phyloP scores from a whole-genome alignment of 2,797 vertebrate species.

The Gila robusta region DNA sequence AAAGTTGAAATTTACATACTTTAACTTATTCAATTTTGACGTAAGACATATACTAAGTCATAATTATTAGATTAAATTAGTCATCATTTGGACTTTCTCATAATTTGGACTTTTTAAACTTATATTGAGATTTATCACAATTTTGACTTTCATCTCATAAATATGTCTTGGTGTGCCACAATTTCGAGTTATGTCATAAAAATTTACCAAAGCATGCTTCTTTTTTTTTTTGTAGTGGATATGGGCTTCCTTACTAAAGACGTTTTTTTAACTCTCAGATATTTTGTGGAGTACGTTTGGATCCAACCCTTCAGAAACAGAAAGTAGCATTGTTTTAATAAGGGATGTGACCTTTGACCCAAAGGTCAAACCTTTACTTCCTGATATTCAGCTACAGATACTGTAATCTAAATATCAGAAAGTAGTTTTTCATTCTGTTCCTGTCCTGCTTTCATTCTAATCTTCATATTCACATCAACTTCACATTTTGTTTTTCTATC shows the following conservation, averaged over 20 bases:
- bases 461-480: constrained; percentile 14
- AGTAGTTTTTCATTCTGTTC: not conserved
- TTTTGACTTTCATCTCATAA: not conserved
- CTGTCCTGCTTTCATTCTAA: constrained; percentile 10
- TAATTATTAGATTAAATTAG: not conserved
- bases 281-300: not conserved
- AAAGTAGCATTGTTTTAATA: constrained; percentile 71
- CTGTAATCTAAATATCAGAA: not conserved
- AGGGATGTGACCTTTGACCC: constrained; percentile 76
- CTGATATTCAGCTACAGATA: not conserved
- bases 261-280: not conserved
- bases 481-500: constrained; percentile 30
- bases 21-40: not conserved
- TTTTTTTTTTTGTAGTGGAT: not conserved
- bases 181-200: not conserved
- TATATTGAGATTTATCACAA: not conserved
- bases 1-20: not conserved
- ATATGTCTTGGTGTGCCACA: not conserved
- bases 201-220: not conserved
- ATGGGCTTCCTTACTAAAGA: not conserved
- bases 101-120: not conserved
- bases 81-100: not conserved
- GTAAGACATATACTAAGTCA: not conserved
- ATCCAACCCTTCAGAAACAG: constrained; percentile 57
- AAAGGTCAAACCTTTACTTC: constrained; percentile 60